Conservation (phyloP, 2,888 invertebrate genomes). For the Eulithis testata region DNA sequence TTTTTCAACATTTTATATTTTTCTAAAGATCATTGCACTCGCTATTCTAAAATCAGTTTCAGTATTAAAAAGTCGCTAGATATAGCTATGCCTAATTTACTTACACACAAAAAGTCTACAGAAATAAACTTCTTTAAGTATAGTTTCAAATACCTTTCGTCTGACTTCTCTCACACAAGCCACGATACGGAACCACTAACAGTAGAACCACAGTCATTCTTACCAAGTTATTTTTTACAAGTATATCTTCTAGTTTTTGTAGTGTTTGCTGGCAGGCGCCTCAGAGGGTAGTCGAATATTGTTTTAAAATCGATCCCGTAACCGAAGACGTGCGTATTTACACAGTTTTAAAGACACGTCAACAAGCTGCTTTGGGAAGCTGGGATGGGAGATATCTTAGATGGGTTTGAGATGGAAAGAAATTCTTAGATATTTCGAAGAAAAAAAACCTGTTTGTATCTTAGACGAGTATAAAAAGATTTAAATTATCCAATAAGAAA, state of each 20-base stretch:
- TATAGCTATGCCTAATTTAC: too few relatives aligned
- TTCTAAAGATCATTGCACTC: too few relatives aligned
- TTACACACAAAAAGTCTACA: too few relatives aligned
- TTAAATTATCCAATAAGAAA: neutral
- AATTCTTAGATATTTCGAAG: too few relatives aligned
- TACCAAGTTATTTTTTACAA: slow-evolving; percentile 25
- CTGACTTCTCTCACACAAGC: neutral
- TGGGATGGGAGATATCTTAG: slow-evolving; percentile 47
- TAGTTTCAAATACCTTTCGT: too few relatives aligned
- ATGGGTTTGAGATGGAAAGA: too few relatives aligned
- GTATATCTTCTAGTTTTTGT: slow-evolving; percentile 35
- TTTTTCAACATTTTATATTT: too few relatives aligned
- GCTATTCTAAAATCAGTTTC: too few relatives aligned
- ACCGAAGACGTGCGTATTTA: slow-evolving; percentile 71
- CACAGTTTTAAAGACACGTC: slow-evolving; percentile 77
- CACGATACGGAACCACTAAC: slow-evolving; percentile 12
- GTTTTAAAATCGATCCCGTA: slow-evolving; percentile 72
- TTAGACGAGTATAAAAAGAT: too few relatives aligned
- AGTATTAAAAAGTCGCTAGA: too few relatives aligned
- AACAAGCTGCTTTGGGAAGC: slow-evolving; percentile 46
- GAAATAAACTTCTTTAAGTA: too few relatives aligned
- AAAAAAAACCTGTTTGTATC: too few relatives aligned
- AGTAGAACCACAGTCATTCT: neutral
- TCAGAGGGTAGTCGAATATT: slow-evolving; percentile 54
- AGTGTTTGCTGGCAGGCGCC: slow-evolving; percentile 65